A percentile compares a stretch with the other conserved stretches of the same genome.
Evolutionary conservation across 2,888 invertebrate genomes (phyloP).

Genomic region (Xanthia togata): DNA sequence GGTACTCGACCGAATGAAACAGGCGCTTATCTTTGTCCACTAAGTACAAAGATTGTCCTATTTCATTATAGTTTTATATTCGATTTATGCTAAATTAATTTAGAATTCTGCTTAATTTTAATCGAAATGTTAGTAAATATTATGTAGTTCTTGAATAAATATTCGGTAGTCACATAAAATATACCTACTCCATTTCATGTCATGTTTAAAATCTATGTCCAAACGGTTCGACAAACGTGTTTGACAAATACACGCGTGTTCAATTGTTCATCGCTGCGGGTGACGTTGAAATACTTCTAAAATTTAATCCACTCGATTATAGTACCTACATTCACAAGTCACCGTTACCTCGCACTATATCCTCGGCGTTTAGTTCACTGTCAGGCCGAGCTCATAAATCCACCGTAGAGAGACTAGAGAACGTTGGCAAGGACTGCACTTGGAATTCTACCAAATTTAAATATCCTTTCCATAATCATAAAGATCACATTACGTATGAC

Average conservation of each 20-base stretch:
- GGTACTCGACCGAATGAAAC: neutral
- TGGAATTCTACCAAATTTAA: conserved; percentile 87
- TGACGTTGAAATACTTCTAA: conserved; percentile 63
- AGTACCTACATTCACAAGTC: conserved; percentile 59
- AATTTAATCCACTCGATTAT: conserved; percentile 66
- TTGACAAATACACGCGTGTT: conserved; percentile 51
- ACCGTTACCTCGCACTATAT: conserved; percentile 60
- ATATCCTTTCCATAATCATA: conserved; percentile 83
- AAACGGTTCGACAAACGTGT: conserved; percentile 31
- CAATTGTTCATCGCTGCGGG: conserved; percentile 38
- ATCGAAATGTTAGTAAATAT: neutral
- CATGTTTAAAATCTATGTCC: conserved; percentile 24
- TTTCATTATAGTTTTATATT: neutral
- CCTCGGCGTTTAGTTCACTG: conserved; percentile 63
- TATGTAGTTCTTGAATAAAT: neutral
- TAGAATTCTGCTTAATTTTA: neutral
- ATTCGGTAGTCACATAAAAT: neutral
- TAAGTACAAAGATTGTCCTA: too few species aligned
- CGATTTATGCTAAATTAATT: neutral
- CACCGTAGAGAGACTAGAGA: conserved; percentile 76
- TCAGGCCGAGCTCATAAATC: conserved; percentile 81
- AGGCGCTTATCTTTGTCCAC: neutral
- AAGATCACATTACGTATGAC: conserved; percentile 80
- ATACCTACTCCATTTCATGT: neutral
- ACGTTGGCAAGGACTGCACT: conserved; percentile 82